These are phyloP conservation scores for Charanyca ferruginea DNA, from an alignment of 2,888 invertebrate species.

Conservation along the genomic window DNA sequence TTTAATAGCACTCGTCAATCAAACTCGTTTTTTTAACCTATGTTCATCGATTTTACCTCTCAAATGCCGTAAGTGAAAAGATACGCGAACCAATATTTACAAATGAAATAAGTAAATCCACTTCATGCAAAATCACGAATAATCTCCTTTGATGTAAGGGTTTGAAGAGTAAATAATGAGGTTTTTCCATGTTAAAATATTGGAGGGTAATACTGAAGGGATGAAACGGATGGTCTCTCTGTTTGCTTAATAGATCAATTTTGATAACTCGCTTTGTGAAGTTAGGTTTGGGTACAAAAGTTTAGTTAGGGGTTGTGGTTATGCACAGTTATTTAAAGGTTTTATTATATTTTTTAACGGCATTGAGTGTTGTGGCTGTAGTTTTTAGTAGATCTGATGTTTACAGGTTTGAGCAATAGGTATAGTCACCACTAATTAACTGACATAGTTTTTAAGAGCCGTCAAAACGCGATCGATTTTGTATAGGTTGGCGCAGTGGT, in stretches of 20 bases:
- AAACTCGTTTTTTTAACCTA: not conserved
- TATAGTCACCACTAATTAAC: too few species aligned
- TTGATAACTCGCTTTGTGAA: slow-evolving; percentile 43
- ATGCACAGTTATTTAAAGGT: not conserved
- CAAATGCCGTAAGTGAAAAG: slow-evolving; percentile 28
- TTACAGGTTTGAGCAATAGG: too few species aligned
- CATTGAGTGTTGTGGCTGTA: too few species aligned
- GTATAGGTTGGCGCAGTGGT: too few species aligned
- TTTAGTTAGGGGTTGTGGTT: slow-evolving; percentile 12
- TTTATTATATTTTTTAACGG: not conserved
- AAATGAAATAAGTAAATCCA: slow-evolving; percentile 43
- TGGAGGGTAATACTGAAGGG: slow-evolving; percentile 20
- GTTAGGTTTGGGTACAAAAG: slow-evolving; percentile 25
- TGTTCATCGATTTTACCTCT: slow-evolving; percentile 8
- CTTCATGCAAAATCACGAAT: slow-evolving; percentile 52
- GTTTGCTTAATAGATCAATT: slow-evolving; percentile 49
- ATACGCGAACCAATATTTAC: slow-evolving; percentile 37
- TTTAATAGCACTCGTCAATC: not conserved
- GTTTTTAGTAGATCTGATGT: too few species aligned
- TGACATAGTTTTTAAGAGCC: too few species aligned
- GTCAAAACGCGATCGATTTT: too few species aligned
- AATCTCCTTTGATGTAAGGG: slow-evolving; percentile 50
- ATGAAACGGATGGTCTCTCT: slow-evolving; percentile 33
- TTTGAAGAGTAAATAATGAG: slow-evolving; percentile 48
- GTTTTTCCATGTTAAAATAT: slow-evolving; percentile 57